Evolutionary conservation across 2,888 invertebrate species (phyloP).

Genomic region (Napeogenes inachia): DNA sequence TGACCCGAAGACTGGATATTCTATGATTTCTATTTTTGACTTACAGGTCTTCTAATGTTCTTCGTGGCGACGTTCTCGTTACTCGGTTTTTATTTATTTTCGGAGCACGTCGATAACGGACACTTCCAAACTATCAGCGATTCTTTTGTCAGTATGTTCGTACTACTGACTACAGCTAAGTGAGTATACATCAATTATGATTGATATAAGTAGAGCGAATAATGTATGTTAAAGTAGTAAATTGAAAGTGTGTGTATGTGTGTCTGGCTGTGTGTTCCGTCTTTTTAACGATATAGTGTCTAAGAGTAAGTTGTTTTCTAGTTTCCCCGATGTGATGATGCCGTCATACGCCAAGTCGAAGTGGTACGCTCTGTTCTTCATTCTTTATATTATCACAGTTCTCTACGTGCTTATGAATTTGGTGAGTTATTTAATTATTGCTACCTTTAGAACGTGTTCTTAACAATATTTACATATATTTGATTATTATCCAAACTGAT

Average conservation of each 20-base stretch:
- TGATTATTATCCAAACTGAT: too few species aligned
- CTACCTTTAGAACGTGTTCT: not conserved
- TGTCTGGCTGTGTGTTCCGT: too few species aligned
- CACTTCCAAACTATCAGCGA: constrained; percentile 88
- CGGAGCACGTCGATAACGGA: constrained; percentile 82
- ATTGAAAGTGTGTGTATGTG: too few species aligned
- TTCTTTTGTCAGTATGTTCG: constrained; percentile 92
- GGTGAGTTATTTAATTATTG: constrained; percentile 67
- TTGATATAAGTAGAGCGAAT: too few species aligned
- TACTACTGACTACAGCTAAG: constrained; percentile 94
- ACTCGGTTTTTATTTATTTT: constrained; percentile 89
- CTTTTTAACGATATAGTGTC: not conserved
- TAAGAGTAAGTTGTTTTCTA: constrained; percentile 55
- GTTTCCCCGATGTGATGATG: constrained; percentile 96
- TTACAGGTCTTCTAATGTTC: constrained; percentile 83
- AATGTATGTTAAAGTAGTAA: too few species aligned
- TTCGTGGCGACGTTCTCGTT: constrained; percentile 90
- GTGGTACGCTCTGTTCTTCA: constrained; percentile 91
- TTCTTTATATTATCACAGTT: constrained; percentile 89
- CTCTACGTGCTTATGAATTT: constrained; percentile 93
- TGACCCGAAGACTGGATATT: not conserved
- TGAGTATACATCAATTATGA: constrained; percentile 65
- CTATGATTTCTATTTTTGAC: too few species aligned
- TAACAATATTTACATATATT: too few species aligned
- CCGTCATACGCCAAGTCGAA: constrained; percentile 88